Percentiles rank a stretch among this genome's conserved stretches.
phyloP scores from a whole-genome alignment of 1,140 invertebrate genomes.

The Oncopeltus fasciatus region DNA sequence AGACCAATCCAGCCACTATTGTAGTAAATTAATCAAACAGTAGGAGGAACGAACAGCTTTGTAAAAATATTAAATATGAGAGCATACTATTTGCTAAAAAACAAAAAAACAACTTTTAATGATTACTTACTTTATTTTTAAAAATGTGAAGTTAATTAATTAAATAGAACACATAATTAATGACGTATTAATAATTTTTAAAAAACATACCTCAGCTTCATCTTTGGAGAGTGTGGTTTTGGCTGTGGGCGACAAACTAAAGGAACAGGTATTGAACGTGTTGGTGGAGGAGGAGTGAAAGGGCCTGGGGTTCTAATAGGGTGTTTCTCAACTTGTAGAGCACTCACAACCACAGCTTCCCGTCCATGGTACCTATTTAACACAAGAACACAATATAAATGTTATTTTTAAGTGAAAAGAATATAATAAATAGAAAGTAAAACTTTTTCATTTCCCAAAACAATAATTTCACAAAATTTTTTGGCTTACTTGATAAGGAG shows the following conservation, averaged over 20 bases:
- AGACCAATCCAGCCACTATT: too few relatives aligned
- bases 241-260: slow-evolving; percentile 42
- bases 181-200: too few relatives aligned
- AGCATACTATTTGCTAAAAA: too few relatives aligned
- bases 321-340: slow-evolving; percentile 83
- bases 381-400: too few relatives aligned
- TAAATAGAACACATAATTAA: too few relatives aligned
- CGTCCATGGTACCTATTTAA: slow-evolving; percentile 77
- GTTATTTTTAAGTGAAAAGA: not conserved
- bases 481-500: slow-evolving; percentile 70
- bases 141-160: too few relatives aligned
- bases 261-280: slow-evolving; percentile 28
- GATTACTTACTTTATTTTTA: too few relatives aligned
- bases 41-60: too few relatives aligned
- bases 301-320: slow-evolving; percentile 74
- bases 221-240: slow-evolving; percentile 55
- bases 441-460: not conserved
- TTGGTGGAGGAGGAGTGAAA: slow-evolving; percentile 35
- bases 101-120: not conserved
- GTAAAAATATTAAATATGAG: too few relatives aligned
- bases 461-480: not conserved
- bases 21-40: too few relatives aligned
- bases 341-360: slow-evolving; percentile 81
- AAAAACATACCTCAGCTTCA: slow-evolving; percentile 63
- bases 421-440: not conserved